phyloP scores from a whole-genome alignment of 2,888 invertebrate species.

The Hirtodrosophila histrioides region DNA sequence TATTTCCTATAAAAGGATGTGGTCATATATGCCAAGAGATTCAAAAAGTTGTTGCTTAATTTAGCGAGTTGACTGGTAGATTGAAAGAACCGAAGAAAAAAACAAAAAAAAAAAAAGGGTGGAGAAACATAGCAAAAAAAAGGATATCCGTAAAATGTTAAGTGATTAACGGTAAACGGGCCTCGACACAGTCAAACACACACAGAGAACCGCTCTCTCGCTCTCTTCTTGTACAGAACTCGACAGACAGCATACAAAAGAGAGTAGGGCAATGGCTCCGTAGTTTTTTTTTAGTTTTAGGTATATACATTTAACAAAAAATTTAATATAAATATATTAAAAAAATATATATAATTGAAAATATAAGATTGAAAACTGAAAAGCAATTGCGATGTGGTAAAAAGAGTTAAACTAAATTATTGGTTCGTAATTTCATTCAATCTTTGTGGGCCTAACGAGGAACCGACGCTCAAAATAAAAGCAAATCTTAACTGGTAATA shows the following conservation, averaged over 20 bases:
- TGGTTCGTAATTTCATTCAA: background rate
- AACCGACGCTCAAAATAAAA: too few species aligned
- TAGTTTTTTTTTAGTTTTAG: constrained; percentile 5
- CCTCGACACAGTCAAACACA: constrained; percentile 22
- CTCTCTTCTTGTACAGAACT: constrained; percentile 35
- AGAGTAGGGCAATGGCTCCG: constrained; percentile 31
- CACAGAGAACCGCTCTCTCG: constrained; percentile 45
- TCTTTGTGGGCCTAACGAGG: too few species aligned
- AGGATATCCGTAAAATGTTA: constrained; percentile 10
- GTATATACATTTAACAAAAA: constrained; percentile 28
- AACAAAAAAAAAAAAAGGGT: constrained; percentile 1
- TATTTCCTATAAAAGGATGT: constrained; percentile 27
- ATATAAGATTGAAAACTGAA: background rate
- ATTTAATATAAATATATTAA: constrained; percentile 1
- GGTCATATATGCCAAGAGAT: constrained; percentile 10
- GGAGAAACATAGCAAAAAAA: constrained; percentile 4
- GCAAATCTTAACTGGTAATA: too few species aligned
- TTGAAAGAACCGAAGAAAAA: constrained; percentile 10
- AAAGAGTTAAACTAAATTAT: too few species aligned
- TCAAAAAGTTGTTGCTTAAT: constrained; percentile 5
- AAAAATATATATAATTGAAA: background rate
- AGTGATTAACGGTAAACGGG: constrained; percentile 17
- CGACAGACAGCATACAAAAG: constrained; percentile 19
- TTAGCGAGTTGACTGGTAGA: constrained; percentile 9
- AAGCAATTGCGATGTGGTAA: background rate